Evolutionary conservation across 2,797 vertebrate genomes (phyloP).

Genomic region (Nyctibius grandis): DNA sequence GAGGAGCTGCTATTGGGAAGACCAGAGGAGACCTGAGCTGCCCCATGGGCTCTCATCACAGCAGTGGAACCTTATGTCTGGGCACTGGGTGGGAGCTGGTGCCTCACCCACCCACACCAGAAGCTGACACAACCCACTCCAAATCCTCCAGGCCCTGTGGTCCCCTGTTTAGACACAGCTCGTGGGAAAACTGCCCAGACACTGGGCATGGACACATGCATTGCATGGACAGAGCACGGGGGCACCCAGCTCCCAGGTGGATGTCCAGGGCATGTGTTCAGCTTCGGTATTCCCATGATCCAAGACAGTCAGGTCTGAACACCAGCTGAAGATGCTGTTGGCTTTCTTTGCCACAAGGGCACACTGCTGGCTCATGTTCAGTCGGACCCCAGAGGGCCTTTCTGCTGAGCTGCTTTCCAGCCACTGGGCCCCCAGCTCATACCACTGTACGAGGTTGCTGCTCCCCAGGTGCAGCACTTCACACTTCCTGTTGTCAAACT

Average conservation of each 20-base stretch:
- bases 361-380: not conserved
- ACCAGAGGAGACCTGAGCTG: not conserved
- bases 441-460: not conserved
- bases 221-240: rapidly evolving
- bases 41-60: not conserved
- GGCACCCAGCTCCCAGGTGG: not conserved
- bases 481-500: not conserved
- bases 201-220: not conserved
- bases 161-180: not conserved
- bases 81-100: not conserved
- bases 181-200: not conserved
- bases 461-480: not conserved
- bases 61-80: not conserved
- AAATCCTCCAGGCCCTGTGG: not conserved
- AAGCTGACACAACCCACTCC: not conserved
- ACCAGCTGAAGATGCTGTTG: not conserved
- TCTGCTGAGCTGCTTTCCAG: not conserved
- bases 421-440: not conserved
- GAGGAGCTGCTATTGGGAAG: not conserved
- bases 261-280: rapidly evolving
- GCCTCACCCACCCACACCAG: not conserved
- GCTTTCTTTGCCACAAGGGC: not conserved
- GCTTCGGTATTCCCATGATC: rapidly evolving
- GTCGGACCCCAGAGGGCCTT: not conserved
- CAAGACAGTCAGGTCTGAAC: rapidly evolving